Evolutionary conservation across 1,140 invertebrate genomes (phyloP).

Genomic region (Heliconius congener): DNA sequence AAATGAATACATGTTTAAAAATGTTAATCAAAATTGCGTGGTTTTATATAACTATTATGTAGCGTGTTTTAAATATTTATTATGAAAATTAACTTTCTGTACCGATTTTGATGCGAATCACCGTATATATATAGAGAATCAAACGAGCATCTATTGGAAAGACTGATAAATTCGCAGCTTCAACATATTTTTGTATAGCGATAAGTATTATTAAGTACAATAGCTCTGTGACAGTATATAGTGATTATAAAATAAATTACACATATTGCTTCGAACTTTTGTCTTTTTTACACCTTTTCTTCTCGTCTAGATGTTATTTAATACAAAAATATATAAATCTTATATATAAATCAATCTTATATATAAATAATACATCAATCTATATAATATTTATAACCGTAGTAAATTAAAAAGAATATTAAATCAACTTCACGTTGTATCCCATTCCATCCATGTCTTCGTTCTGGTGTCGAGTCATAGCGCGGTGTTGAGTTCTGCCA

Average conservation of each 20-base stretch:
- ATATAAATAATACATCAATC: too few relatives aligned
- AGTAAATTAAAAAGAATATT: too few relatives aligned
- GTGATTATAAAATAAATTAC: constrained; percentile 52
- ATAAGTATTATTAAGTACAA: constrained; percentile 69
- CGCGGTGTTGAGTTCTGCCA: too few relatives aligned
- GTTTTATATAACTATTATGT: constrained; percentile 36
- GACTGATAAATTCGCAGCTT: constrained; percentile 49
- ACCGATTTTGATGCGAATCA: background rate
- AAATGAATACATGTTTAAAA: constrained; percentile 8
- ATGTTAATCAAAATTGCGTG: constrained; percentile 27
- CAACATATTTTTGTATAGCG: constrained; percentile 51
- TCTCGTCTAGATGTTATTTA: background rate
- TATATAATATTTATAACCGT: too few relatives aligned
- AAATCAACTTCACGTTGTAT: too few relatives aligned
- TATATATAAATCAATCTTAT: too few relatives aligned
- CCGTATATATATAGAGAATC: background rate
- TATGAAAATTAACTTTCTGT: constrained; percentile 17
- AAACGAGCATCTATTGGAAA: constrained; percentile 25
- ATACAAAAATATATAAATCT: too few relatives aligned
- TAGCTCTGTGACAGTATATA: constrained; percentile 68
- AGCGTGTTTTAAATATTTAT: constrained; percentile 40
- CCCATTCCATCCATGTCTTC: too few relatives aligned
- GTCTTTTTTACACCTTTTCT: constrained; percentile 43
- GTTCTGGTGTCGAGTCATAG: too few relatives aligned
- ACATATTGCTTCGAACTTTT: constrained; percentile 60